Conservation (phyloP, 2,797 vertebrate species). For the Limosa lapponica region DNA sequence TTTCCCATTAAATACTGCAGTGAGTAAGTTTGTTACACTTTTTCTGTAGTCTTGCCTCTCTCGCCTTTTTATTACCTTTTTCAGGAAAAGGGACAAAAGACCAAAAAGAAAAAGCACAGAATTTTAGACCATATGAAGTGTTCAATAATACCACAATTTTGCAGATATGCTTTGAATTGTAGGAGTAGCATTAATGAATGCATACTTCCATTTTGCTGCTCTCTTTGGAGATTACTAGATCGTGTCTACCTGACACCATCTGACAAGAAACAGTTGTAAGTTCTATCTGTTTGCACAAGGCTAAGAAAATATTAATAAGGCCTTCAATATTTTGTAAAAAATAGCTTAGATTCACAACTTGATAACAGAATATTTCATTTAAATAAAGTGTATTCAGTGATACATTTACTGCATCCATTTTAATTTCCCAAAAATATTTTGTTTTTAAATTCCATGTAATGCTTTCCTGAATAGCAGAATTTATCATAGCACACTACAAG, state of each 20-base stretch:
- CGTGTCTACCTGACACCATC: neutral
- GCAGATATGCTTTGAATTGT: neutral
- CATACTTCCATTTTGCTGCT: neutral
- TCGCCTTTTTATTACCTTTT: neutral
- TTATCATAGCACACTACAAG: neutral
- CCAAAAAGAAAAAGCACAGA: neutral
- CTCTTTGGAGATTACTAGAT: neutral
- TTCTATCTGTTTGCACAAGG: neutral
- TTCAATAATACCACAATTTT: neutral
- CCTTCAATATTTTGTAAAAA: neutral
- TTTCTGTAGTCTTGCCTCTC: neutral
- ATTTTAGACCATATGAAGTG: neutral
- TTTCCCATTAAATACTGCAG: neutral
- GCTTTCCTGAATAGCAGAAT: neutral
- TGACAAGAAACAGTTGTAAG: neutral
- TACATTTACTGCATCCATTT: neutral
- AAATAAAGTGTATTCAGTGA: neutral
- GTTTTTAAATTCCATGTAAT: neutral
- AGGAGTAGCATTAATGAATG: neutral
- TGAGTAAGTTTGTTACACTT: neutral
- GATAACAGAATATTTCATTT: neutral
- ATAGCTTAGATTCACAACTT: neutral
- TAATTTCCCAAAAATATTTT: neutral
- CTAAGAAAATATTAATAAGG: neutral
- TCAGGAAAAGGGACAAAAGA: neutral